Base-by-base conservation (phyloP, 2,888 invertebrate species). In the Endotricha flammealis region DNA sequence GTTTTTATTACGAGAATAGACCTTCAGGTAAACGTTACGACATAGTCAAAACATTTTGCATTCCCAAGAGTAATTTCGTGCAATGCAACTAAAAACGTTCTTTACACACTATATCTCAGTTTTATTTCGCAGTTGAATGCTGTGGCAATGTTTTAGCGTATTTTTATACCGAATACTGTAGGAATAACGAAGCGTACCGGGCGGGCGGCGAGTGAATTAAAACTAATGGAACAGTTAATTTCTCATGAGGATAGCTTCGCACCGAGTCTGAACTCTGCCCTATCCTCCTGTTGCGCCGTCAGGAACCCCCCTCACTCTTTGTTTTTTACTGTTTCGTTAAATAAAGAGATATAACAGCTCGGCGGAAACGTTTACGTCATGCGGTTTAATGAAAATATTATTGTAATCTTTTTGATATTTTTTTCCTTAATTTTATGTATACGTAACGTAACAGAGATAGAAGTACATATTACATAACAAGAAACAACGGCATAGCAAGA, bases 211-310 rank as follows among this genome's bases (percentile, higher is more conserved):
- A 74, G 80, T 79, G 79, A 83, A 83, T 85, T 83, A 83, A 85
- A 85, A 85, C 81, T 85, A 85, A 85, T 85, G 83, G 83, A 81
- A 76, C 78, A 66, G 73, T 80, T 83, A 83, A 85, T 85, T 85
- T 85, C 85, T 85, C 83, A 78, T 76, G 85, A 83, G 85, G 67
- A 80, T 81, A 77, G 66, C 72, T 68, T 50, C 53, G 59, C 57
- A 12, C 34, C 22, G 27, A 22, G 28, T n/a, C 35, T 29, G 23
- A 29, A 29, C 35, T 33, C 17, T 33, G 27, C 32, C 32, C 30
- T 30, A 30, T 16, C 20, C 16, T 25, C 23, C 16, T 20, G 20
- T 6, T 4, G 20, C 14, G 16, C n/a, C 32, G 16, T 25, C 32
- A 16, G 25, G 25, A 17, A 17, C 17, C 4, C 16, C 14, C 14